Percentiles rank a stretch among this genome's conserved stretches.
Evolutionary conservation across 2,113 vertebrate genomes (phyloP).

Genomic region (Fregetta grallaria): DNA sequence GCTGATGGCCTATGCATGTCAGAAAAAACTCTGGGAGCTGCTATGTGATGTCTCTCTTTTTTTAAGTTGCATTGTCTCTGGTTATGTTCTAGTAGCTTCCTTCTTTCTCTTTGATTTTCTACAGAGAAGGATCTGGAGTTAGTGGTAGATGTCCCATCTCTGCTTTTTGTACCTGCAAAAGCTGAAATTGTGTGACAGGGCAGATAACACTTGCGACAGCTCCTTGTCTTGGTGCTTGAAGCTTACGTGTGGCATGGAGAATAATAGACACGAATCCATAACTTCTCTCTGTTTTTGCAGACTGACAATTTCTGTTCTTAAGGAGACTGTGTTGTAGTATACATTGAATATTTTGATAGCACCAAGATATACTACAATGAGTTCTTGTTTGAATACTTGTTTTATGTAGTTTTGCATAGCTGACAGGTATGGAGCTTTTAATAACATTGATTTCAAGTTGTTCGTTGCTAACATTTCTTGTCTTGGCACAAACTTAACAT

Average conservation of each 20-base stretch:
- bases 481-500: background rate
- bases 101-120: background rate
- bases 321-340: background rate
- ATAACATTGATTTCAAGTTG: background rate
- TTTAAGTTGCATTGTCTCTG: background rate
- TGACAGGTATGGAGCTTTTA: background rate
- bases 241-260: accelerated
- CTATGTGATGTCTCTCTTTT: background rate
- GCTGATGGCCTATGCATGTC: background rate
- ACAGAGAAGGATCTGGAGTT: background rate
- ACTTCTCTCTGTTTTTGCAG: background rate
- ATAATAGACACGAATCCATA: background rate
- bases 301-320: background rate
- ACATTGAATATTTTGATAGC: background rate
- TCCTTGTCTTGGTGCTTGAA: background rate
- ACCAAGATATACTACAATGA: background rate
- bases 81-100: background rate
- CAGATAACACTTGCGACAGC: background rate
- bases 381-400: background rate
- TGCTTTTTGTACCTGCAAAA: background rate
- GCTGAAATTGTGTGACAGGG: background rate
- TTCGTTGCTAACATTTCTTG: background rate
- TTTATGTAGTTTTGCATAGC: background rate
- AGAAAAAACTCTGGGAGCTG: accelerated
- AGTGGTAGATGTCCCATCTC: background rate